Base-by-base conservation (phyloP, 2,888 invertebrate genomes). In the Pherbina coryleti region DNA sequence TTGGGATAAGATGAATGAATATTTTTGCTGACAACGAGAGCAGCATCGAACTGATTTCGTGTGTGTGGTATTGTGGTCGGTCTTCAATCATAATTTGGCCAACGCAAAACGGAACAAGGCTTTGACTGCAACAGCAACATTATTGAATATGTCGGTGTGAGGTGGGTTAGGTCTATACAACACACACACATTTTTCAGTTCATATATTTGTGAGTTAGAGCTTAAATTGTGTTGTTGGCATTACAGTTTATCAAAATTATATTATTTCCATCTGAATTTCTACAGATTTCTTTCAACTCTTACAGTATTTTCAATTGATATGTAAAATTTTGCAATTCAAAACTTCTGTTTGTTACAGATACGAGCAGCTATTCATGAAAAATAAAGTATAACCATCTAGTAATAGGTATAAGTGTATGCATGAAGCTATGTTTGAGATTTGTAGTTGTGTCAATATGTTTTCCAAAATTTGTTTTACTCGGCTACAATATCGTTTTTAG, bases 11-110 rank as follows among this genome's bases (percentile, higher is more conserved):
- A 44, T 67, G 37, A 44, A 37, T 17, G 19, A n/a, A n/a, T n/a
- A 17, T 66, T 51, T 28, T 34, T 57, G 53, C 70, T 34, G 57
- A n/a, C 71, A 57, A 34, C 55, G 8, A 67, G 19, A 37, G 44
- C n/a, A 22, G 28, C 22, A n/a, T n/a, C 19, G 8, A 71, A 71
- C n/a, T 53, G 55, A 66, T 66, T 75, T 67, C 19, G 34, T 17
- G 37, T 37, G 34, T 71, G 17, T 31, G n/a, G 71, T 31, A 31
- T 7, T 73, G 22, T 17, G 49, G 14, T 22, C 19, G 57, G 57
- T 72, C 66, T 55, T 77, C 77, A 77, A 77, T 66, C 77, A 72
- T 66, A 77, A 77, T 77, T 77, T 73, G 66, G 9, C 8, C 44
- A 19, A 25, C 37, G 5, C 37, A 66, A 19, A n/a, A 19, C 31